Base-by-base conservation (phyloP, 2,888 invertebrate species). In the Zhengitettix transpicula region DNA sequence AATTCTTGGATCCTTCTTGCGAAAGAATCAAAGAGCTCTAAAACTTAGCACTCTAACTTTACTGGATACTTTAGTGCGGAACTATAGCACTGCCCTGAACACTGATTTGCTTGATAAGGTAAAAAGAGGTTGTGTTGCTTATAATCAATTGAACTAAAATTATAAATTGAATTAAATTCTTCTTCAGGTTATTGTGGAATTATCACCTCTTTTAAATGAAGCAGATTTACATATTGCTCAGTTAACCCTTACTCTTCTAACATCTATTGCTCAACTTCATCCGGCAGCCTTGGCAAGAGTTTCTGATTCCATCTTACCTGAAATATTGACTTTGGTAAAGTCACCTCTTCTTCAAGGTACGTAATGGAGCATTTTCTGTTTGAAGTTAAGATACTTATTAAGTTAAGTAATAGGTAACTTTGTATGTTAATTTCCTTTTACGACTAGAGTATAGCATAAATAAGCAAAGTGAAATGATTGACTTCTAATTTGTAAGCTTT, bases 221-320 rank as follows among this genome's bases (percentile, higher is more conserved):
- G 82, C 89, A 53, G 99, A 99, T 77, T 78, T 99, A 64, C 96
- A 98, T 74, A 94, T 99, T 67, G 94, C 97, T 56, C 97, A 97
- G 76, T 81, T 90, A 68, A 90, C 92, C 40, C 77, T 95, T 62
- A 82, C 85, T 59, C 77, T 94, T 58, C 78, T 95, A 59, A 90
- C 90, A 63, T 85, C 89, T 58, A 86, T 91, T 52, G 90, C 90
- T 58, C 78, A 81, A 64, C 78, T 85, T 54, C 87, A 90, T 70
- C 87, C 90, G 10, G 80, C 82, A 65, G 89, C 92, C 56, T 75
- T 93, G 66, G 81, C 84, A 60, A 79, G 82, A 64, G 82, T 89
- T 59, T 78, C 82, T 16, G 81, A 81, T 61, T 81, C 84, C 59
- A 89, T 92, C 70, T 80, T 93, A 67, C 89, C 90, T 40, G 86